Conservation (phyloP, 2,888 invertebrate genomes). For the Hipparchia semele region DNA sequence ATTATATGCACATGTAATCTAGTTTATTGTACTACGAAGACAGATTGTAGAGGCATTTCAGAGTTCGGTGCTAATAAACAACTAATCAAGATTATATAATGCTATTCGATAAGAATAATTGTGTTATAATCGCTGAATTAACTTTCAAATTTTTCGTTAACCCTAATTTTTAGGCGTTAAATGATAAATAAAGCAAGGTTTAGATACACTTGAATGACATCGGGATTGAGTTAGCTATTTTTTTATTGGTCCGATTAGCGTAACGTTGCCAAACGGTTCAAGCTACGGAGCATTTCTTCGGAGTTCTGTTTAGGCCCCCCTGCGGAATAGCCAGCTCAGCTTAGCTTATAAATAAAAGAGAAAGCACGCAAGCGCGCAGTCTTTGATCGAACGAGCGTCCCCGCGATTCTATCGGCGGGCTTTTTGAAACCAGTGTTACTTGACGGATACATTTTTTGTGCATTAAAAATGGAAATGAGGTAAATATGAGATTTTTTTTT, state of each 20-base stretch:
- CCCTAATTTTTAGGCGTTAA: slow-evolving; percentile 12
- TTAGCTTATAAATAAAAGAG: slow-evolving; percentile 80
- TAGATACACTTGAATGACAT: slow-evolving; percentile 36
- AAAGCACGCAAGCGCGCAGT: slow-evolving; percentile 70
- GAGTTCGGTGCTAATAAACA: neutral
- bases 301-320: slow-evolving; percentile 70
- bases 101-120: slow-evolving; percentile 33
- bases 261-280: slow-evolving; percentile 67
- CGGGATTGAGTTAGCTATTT: slow-evolving; percentile 43
- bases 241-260: slow-evolving; percentile 63
- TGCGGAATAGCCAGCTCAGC: slow-evolving; percentile 52
- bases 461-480: slow-evolving; percentile 64
- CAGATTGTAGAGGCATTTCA: neutral
- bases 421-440: slow-evolving; percentile 63
- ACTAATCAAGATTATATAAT: slow-evolving; percentile 31
- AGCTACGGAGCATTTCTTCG: slow-evolving; percentile 57
- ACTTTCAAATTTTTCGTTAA: slow-evolving; percentile 41
- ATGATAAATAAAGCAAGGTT: slow-evolving; percentile 15
- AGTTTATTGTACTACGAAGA: slow-evolving; percentile 18
- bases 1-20: neutral
- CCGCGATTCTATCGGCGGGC: slow-evolving; percentile 60
- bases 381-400: slow-evolving; percentile 40
- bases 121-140: slow-evolving; percentile 37
- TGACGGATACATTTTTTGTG: slow-evolving; percentile 53
- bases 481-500: slow-evolving; percentile 51